Evolutionary conservation across 1,140 invertebrate genomes (phyloP).

Genomic region (Drosophila truncata): DNA sequence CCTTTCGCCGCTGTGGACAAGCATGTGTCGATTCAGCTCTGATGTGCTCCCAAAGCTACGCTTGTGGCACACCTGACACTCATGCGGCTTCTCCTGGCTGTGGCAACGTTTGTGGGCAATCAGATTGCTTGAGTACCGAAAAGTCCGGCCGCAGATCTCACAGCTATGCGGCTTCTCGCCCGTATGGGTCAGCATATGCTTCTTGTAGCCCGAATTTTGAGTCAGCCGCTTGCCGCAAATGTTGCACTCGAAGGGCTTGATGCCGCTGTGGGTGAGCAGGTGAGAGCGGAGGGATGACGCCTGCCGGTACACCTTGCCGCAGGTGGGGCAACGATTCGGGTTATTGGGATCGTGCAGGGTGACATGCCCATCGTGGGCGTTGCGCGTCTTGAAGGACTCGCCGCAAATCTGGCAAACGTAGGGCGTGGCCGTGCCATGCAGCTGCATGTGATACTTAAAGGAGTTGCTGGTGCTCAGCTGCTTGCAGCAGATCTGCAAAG

Average conservation of each 20-base stretch:
- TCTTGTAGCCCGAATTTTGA: slow-evolving; percentile 74
- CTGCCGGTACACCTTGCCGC: slow-evolving; percentile 65
- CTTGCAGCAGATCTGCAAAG: slow-evolving; percentile 62
- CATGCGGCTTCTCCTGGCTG: slow-evolving; percentile 87
- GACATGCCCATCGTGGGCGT: slow-evolving; percentile 67
- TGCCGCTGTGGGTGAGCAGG: slow-evolving; percentile 57
- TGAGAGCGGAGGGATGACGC: slow-evolving; percentile 65
- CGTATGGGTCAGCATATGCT: slow-evolving; percentile 76
- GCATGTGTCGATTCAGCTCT: slow-evolving; percentile 60
- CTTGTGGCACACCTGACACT: slow-evolving; percentile 87
- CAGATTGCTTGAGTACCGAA: slow-evolving; percentile 75
- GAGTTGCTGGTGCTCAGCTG: slow-evolving; percentile 69
- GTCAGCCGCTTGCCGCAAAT: slow-evolving; percentile 74
- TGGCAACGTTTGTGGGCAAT: slow-evolving; percentile 87
- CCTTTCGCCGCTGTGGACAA: slow-evolving; percentile 32
- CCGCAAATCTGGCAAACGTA: slow-evolving; percentile 61
- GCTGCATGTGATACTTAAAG: slow-evolving; percentile 81
- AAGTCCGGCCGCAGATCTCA: slow-evolving; percentile 52
- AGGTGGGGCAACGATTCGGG: slow-evolving; percentile 58
- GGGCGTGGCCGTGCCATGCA: slow-evolving; percentile 73
- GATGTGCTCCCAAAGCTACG: slow-evolving; percentile 62
- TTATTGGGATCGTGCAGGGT: slow-evolving; percentile 67
- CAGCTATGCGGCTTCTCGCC: slow-evolving; percentile 70
- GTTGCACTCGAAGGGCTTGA: slow-evolving; percentile 66
- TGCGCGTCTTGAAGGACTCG: slow-evolving; percentile 72